Conservation (phyloP, 1,140 invertebrate species). For the Drosophila tropicalis region DNA sequence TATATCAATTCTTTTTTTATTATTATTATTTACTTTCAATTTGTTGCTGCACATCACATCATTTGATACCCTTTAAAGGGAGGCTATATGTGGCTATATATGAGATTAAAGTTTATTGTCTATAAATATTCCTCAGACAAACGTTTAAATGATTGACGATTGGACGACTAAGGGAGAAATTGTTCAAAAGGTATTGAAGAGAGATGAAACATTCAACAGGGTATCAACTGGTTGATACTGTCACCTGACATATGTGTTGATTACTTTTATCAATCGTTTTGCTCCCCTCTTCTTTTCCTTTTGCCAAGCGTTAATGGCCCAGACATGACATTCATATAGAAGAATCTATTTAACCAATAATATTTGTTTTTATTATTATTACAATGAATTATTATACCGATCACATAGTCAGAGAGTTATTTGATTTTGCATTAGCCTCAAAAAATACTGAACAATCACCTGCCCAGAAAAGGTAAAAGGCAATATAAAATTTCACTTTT, state of each 20-base stretch:
- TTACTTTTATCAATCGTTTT: not conserved
- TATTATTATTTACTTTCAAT: conserved; percentile 73
- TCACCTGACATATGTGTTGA: not conserved
- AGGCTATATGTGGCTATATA: too few relatives aligned
- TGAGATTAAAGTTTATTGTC: too few relatives aligned
- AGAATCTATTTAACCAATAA: conserved; percentile 26
- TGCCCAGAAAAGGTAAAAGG: conserved; percentile 19
- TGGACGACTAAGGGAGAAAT: too few relatives aligned
- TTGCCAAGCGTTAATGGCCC: conserved; percentile 61
- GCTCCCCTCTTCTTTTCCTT: not conserved
- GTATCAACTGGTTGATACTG: not conserved
- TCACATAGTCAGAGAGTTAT: conserved; percentile 64
- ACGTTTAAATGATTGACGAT: too few relatives aligned
- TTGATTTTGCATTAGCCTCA: conserved; percentile 71
- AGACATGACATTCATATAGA: conserved; percentile 53
- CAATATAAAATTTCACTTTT: conserved; percentile 8
- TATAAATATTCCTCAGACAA: too few relatives aligned
- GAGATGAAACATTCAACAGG: not conserved
- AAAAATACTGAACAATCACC: conserved; percentile 24
- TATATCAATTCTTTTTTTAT: conserved; percentile 38
- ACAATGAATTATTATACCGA: conserved; percentile 66
- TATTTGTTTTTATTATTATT: conserved; percentile 67
- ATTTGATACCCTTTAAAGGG: conserved; percentile 1
- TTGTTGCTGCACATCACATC: conserved; percentile 67
- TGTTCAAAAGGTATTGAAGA: too few relatives aligned